A percentile compares a stretch with the other conserved stretches of the same genome.
These are phyloP conservation scores for Vidua chalybeata DNA, from an alignment of 2,113 vertebrate genomes.

Conservation along the genomic window DNA sequence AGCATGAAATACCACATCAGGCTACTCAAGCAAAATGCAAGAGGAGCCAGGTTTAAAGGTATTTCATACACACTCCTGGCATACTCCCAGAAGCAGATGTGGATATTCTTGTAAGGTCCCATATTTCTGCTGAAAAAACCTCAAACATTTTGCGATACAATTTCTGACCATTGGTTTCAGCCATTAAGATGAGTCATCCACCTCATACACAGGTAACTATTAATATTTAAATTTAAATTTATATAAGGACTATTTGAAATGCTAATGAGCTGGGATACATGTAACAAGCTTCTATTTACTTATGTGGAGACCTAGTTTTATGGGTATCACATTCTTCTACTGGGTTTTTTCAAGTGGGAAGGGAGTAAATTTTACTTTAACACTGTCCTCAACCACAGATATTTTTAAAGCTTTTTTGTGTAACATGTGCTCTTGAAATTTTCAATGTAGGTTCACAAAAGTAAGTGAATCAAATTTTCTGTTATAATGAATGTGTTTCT, in stretches of 20 bases:
- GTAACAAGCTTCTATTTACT: background rate
- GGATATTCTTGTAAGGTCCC: background rate
- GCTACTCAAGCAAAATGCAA: background rate
- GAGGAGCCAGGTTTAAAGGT: background rate
- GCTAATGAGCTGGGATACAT: background rate
- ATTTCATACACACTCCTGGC: background rate
- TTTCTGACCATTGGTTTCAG: background rate
- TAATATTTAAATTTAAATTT: background rate
- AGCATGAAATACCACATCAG: background rate
- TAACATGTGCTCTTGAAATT: background rate
- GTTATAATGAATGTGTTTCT: background rate
- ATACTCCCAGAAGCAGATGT: background rate
- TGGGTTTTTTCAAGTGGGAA: background rate
- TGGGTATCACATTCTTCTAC: background rate
- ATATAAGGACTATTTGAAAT: background rate
- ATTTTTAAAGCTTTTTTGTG: background rate
- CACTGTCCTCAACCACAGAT: background rate
- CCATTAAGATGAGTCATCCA: background rate
- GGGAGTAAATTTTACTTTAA: background rate
- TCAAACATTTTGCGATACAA: background rate
- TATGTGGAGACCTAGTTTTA: background rate
- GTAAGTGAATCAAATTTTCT: background rate
- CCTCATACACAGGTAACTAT: background rate
- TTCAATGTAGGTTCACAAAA: background rate
- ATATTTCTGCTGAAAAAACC: background rate